These are phyloP conservation scores for Hucho hucho DNA, from an alignment of 2,113 vertebrate species.

Conservation along the genomic window DNA sequence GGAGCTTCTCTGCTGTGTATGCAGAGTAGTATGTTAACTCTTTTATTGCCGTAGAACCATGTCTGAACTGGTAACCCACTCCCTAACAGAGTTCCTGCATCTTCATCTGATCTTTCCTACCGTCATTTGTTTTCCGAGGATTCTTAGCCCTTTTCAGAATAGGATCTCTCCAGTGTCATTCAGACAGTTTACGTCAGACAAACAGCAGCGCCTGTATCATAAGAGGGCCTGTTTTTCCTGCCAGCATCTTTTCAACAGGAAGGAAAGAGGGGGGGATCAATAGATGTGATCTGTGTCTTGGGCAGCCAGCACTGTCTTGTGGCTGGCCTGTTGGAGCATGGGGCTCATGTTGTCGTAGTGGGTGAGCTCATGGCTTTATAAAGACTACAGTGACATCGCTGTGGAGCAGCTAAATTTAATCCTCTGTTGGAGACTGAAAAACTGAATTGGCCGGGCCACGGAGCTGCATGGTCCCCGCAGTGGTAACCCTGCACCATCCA, in stretches of 20 bases:
- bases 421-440: slow-evolving; percentile 70
- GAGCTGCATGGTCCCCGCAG: slow-evolving; percentile 47
- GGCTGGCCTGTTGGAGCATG: slow-evolving; percentile 52
- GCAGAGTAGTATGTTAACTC: slow-evolving; percentile 56
- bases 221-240: slow-evolving; percentile 53
- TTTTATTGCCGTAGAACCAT: slow-evolving; percentile 32
- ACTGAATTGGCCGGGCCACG: slow-evolving; percentile 69
- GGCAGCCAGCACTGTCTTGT: slow-evolving; percentile 59
- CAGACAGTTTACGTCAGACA: slow-evolving; percentile 70
- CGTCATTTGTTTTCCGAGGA: slow-evolving; percentile 31
- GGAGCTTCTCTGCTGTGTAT: slow-evolving; percentile 57
- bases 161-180: slow-evolving; percentile 57
- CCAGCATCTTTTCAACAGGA: slow-evolving; percentile 68
- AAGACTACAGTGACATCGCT: slow-evolving; percentile 72
- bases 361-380: slow-evolving; percentile 80
- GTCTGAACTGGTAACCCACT: neutral
- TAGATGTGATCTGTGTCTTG: slow-evolving; percentile 78
- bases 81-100: neutral
- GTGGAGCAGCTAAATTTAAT: slow-evolving; percentile 78
- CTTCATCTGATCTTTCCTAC: no score
- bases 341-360: slow-evolving; percentile 73
- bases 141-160: slow-evolving; percentile 59
- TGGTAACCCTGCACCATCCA: slow-evolving; percentile 71
- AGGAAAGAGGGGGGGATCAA: slow-evolving; percentile 68
- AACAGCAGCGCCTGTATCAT: slow-evolving; percentile 58